These are phyloP conservation scores for Macrotus californicus DNA, from an alignment of 2,113 vertebrate species.

Conservation along the genomic window DNA sequence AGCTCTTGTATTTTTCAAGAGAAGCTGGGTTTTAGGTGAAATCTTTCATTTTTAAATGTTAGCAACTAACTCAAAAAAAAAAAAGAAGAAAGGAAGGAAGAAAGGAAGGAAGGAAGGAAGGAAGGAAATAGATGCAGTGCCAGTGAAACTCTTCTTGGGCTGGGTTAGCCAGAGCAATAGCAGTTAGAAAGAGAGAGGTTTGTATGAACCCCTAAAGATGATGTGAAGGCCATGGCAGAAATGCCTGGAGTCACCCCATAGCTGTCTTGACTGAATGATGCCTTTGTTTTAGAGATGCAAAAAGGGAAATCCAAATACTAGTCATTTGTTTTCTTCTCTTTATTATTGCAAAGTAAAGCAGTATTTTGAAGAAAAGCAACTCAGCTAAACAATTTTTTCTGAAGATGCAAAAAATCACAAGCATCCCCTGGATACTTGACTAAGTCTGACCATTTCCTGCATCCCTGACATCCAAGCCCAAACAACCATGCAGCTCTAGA, in stretches of 20 bases:
- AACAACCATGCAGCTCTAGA: neutral
- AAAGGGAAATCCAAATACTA: conserved; percentile 49
- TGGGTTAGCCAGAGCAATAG: neutral
- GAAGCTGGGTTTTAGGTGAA: conserved; percentile 55
- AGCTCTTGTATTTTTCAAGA: conserved; percentile 45
- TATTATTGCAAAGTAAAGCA: conserved; percentile 47
- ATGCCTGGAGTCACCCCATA: neutral
- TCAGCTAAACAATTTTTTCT: conserved; percentile 57
- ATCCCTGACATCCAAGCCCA: neutral
- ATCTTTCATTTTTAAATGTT: conserved; percentile 60
- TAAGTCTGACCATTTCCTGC: neutral
- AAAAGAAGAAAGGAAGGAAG: neutral
- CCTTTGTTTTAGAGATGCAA: conserved; percentile 56
- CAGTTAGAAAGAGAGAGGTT: neutral
- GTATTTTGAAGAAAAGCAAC: conserved; percentile 51
- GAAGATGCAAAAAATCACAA: conserved; percentile 50
- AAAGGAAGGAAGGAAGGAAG: no score
- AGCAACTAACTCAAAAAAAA: conserved; percentile 25
- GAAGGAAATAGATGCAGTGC: neutral
- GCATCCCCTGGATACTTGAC: neutral
- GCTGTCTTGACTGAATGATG: conserved; percentile 1
- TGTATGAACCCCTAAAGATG: neutral
- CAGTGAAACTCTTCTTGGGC: neutral
- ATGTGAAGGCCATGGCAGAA: neutral
- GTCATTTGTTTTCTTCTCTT: conserved; percentile 60